Base-by-base conservation (phyloP, 1,140 invertebrate genomes). In the Scaptomyza montana region DNA sequence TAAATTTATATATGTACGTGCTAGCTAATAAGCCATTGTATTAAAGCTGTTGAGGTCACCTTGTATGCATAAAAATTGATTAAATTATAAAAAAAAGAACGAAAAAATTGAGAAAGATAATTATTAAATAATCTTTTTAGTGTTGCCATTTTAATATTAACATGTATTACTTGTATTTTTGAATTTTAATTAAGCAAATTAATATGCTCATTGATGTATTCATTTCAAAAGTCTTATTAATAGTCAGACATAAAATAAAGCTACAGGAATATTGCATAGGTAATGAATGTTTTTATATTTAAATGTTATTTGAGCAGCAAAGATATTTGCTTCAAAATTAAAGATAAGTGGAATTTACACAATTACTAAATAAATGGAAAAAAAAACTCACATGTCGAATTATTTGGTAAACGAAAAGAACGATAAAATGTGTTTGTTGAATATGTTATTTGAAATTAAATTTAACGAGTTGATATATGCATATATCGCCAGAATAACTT, bases 161-260 rank as follows among this genome's bases (percentile, higher is more conserved):
- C 49, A 51, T 72, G 53, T 66, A 50, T 47, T 62, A 50, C 69
- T 69, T 74, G 65, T 74, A 74, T 56, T 74, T 74, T 69, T 46
- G 59, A 71, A 57, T 62, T 47, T 69, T 45, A 74, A 51, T 6
- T 53, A 47, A 71, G 54, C 54, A 63, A 62, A 62, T 61, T 28
- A 68, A 62, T 54, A 62, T 68, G 54, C 55, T 60, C 55, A 50
- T 72, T 67, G 63, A 4, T 57, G 53, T 71, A 65, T 46, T 28
- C 10, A 60, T 60, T 65, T 43, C 36, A 57, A 57, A 65, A 28
- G 6, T 67, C 55, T 60, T 53, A 66, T 41, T 36, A 49, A 60
- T 66, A 59, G 47, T 60, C 54, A 19, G 39, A 33, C 12, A 43
- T 1, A 64, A 30, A 57, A 41, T 39, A 72, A 33, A 36, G 6